A percentile compares a stretch with the other conserved stretches of the same genome.
phyloP scores from a whole-genome alignment of 2,113 vertebrate species.

The Cinclus cinclus region DNA sequence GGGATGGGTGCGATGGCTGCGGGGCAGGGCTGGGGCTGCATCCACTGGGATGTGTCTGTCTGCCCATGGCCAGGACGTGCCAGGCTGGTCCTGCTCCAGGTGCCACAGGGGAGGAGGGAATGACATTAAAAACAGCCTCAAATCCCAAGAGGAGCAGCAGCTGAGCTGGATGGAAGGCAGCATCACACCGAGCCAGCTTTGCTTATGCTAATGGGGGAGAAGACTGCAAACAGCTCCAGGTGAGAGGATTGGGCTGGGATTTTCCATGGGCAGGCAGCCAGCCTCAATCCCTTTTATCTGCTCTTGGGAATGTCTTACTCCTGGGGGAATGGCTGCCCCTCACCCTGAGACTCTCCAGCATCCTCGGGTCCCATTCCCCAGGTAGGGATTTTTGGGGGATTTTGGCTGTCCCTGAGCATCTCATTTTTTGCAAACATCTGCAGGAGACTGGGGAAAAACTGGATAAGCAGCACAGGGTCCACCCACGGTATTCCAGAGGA shows the following conservation, averaged over 20 bases:
- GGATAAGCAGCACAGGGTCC: background rate
- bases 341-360: background rate
- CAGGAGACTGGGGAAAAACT: background rate
- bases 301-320: background rate
- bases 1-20: accelerated
- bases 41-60: background rate
- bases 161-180: background rate
- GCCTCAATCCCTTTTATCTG: background rate
- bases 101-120: background rate
- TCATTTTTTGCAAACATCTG: background rate
- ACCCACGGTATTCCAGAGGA: too few relatives aligned
- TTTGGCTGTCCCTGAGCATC: background rate
- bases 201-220: background rate
- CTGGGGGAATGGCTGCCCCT: background rate
- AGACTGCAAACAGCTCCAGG: background rate
- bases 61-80: background rate
- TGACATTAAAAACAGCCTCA: background rate
- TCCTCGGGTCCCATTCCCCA: accelerated
- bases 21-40: background rate
- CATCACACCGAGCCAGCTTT: background rate
- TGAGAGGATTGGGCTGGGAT: background rate
- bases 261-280: slow-evolving; percentile 17
- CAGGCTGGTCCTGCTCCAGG: background rate
- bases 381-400: background rate
- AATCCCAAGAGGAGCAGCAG: background rate